Percentiles rank a stretch among this genome's conserved stretches.
Conservation (phyloP, 30 jellyfish, hydroid and myxozoan genomes). For the Chironex yamaguchii region DNA sequence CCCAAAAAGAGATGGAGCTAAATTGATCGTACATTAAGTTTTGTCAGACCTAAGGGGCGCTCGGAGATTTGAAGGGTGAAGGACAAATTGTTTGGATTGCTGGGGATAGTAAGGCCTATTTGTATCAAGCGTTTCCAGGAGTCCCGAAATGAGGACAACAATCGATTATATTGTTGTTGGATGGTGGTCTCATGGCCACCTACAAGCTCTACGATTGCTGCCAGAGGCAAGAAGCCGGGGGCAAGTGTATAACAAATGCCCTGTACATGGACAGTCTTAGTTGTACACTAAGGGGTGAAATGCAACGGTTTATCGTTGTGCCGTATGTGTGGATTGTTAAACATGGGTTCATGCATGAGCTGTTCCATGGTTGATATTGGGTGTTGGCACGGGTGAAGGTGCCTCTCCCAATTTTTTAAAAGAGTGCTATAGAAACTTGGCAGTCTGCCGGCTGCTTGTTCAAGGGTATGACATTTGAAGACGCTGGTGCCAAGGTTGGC, state of each 20-base stretch:
- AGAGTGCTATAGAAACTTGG: slow-evolving; percentile 2
- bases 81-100: no score
- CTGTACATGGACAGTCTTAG: not conserved
- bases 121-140: no score
- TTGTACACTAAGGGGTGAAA: not conserved
- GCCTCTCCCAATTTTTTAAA: not conserved
- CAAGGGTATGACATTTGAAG: not conserved
- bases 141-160: no score
- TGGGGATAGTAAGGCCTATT: no score
- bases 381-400: not conserved
- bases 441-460: not conserved
- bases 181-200: no score
- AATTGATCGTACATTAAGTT: no score
- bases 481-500: not conserved
- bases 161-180: no score
- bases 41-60: no score
- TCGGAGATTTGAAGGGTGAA: no score
- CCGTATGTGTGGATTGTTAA: not conserved
- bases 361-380: not conserved
- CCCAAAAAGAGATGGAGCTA: no score
- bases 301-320: no score
- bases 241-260: not conserved
- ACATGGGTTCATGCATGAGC: slow-evolving; percentile 5
- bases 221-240: slow-evolving; percentile 21
- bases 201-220: not conserved